Percentiles rank a stretch among this genome's conserved stretches.
Evolutionary conservation across 2,113 vertebrate genomes (phyloP).

Genomic region (Hemiscyllium ocellatum): DNA sequence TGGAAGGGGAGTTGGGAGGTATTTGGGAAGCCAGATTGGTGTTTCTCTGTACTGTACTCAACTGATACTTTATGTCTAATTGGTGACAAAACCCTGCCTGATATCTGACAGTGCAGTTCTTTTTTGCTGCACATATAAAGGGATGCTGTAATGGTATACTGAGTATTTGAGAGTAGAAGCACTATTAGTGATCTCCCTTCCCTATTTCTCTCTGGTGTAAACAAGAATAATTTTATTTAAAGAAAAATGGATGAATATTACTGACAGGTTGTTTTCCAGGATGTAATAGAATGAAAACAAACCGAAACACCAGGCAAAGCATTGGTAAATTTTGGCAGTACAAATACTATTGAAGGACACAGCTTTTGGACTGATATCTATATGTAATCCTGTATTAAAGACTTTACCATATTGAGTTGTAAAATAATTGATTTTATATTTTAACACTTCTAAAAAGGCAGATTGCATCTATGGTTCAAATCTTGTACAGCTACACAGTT

Average conservation of each 20-base stretch:
- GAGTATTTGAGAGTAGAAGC: slow-evolving; percentile 16
- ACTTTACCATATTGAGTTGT: slow-evolving; percentile 20
- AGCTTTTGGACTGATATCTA: slow-evolving; percentile 4
- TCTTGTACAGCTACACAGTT: slow-evolving; percentile 48
- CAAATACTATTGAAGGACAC: slow-evolving; percentile 18
- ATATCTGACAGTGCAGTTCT: neutral
- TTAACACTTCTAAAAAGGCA: slow-evolving; percentile 21
- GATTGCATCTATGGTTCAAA: slow-evolving; percentile 42
- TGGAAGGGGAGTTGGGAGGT: neutral
- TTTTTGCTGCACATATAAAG: slow-evolving; percentile 15
- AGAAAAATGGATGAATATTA: neutral
- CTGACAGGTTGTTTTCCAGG: slow-evolving; percentile 1
- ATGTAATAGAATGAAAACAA: neutral
- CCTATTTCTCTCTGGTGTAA: neutral
- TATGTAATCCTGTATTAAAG: slow-evolving; percentile 24
- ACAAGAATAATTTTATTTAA: neutral
- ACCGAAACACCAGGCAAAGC: neutral
- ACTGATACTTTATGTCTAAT: neutral
- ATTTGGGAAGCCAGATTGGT: neutral
- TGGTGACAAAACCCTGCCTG: neutral
- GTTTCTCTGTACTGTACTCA: neutral
- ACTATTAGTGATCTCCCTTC: neutral
- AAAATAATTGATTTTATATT: slow-evolving; percentile 35
- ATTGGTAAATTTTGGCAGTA: slow-evolving; percentile 21
- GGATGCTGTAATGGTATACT: slow-evolving; percentile 18